A percentile compares a stretch with the other conserved stretches of the same genome.
These are phyloP conservation scores for Phylloscopus trochilus DNA, from an alignment of 2,113 vertebrate genomes.

Conservation along the genomic window DNA sequence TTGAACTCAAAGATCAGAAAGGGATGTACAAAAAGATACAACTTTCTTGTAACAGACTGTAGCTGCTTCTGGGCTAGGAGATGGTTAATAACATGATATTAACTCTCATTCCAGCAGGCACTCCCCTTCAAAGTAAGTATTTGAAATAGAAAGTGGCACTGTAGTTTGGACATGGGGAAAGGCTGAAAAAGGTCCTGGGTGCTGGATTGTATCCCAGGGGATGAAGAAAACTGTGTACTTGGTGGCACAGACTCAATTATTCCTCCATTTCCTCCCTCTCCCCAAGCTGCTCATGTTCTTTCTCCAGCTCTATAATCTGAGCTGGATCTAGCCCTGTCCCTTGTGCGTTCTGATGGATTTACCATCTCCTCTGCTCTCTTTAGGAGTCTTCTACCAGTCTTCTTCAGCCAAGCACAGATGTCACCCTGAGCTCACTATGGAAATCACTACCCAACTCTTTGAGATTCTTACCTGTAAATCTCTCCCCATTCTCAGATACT, in stretches of 20 bases:
- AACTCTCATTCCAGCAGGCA: background rate
- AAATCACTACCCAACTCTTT: background rate
- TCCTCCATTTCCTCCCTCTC: background rate
- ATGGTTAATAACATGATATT: background rate
- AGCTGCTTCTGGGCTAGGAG: background rate
- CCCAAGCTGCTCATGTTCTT: background rate
- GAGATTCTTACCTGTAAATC: background rate
- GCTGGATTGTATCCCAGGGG: background rate
- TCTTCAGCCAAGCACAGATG: background rate
- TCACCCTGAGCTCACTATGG: background rate
- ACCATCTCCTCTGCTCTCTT: background rate
- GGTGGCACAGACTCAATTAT: background rate
- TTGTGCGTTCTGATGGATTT: background rate
- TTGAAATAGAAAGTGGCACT: background rate
- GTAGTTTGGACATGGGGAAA: background rate
- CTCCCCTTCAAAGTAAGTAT: background rate
- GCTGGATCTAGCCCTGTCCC: background rate
- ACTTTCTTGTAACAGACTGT: background rate
- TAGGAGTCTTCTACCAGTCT: background rate
- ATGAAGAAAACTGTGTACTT: background rate
- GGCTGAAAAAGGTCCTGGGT: background rate
- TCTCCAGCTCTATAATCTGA: background rate
- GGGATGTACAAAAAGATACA: background rate
- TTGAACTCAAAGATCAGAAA: background rate
- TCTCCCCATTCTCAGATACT: background rate